phyloP scores from a whole-genome alignment of 2,113 vertebrate species.

The Datnioides undecimradiatus region DNA sequence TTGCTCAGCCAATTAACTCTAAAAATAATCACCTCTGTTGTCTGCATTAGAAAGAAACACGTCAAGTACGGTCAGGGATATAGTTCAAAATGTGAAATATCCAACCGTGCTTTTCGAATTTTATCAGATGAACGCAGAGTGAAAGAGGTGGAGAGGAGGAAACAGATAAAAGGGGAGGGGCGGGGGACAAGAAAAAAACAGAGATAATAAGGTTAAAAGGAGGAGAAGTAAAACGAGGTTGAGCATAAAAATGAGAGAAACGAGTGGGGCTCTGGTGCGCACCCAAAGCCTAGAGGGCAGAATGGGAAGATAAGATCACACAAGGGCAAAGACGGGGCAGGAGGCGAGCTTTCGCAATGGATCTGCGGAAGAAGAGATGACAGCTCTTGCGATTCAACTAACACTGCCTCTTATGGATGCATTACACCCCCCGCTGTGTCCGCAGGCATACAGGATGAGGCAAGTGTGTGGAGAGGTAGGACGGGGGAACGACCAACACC shows the following conservation, averaged over 20 bases:
- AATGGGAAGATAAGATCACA: constrained; percentile 27
- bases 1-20: constrained; percentile 1
- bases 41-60: not conserved
- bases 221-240: not conserved
- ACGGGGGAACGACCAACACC: constrained; percentile 29
- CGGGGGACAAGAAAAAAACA: not conserved
- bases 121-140: not conserved
- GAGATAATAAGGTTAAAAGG: not conserved
- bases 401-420: constrained; percentile 21
- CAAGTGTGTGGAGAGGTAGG: constrained; percentile 25
- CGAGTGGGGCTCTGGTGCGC: not conserved
- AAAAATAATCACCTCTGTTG: not conserved
- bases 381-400: constrained; percentile 40
- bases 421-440: constrained; percentile 19
- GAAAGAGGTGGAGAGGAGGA: not conserved
- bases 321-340: constrained; percentile 15
- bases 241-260: constrained; percentile 7
- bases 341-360: constrained; percentile 52
- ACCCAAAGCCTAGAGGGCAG: constrained; percentile 25
- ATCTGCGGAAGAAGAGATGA: constrained; percentile 39
- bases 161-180: not conserved
- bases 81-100: not conserved
- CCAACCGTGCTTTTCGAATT: not conserved
- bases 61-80: not conserved
- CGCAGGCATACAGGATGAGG: constrained; percentile 20